These are phyloP conservation scores for Hyppa rectilinea DNA, from an alignment of 2,888 invertebrate species.

Conservation along the genomic window DNA sequence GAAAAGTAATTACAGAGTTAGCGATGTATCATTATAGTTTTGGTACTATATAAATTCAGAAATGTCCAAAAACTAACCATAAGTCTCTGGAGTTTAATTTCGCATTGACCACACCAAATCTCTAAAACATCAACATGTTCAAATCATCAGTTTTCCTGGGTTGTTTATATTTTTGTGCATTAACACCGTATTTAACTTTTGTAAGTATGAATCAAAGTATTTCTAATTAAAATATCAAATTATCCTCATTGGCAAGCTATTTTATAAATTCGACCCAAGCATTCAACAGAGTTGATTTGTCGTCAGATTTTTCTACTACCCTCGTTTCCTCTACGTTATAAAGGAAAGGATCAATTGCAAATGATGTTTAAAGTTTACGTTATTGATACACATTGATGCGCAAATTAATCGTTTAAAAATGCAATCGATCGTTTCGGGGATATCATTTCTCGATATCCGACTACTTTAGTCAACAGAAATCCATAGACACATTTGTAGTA, in stretches of 20 bases:
- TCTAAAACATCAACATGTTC: conserved; percentile 70
- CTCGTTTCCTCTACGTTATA: background rate
- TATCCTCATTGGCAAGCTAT: background rate
- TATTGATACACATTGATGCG: too few species aligned
- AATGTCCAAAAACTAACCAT: conserved; percentile 43
- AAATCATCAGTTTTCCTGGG: conserved; percentile 66
- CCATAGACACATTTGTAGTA: background rate
- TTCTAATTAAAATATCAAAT: background rate
- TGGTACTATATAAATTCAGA: conserved; percentile 68
- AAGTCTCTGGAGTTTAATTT: conserved; percentile 47
- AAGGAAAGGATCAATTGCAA: too few species aligned
- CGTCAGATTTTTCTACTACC: background rate
- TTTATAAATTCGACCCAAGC: background rate
- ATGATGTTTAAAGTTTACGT: too few species aligned
- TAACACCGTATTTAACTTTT: conserved; percentile 68
- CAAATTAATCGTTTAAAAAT: too few species aligned
- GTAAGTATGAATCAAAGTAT: conserved; percentile 69
- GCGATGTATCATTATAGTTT: conserved; percentile 54
- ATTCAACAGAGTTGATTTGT: too few species aligned
- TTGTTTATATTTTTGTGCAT: conserved; percentile 67
- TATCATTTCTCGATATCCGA: background rate
- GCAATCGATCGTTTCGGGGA: too few species aligned
- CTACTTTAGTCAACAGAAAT: background rate
- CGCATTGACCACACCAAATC: conserved; percentile 13
- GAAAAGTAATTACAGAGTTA: conserved; percentile 58